Evolutionary conservation across 1,140 invertebrate genomes (phyloP).

Genomic region (Riptortus pedestris): DNA sequence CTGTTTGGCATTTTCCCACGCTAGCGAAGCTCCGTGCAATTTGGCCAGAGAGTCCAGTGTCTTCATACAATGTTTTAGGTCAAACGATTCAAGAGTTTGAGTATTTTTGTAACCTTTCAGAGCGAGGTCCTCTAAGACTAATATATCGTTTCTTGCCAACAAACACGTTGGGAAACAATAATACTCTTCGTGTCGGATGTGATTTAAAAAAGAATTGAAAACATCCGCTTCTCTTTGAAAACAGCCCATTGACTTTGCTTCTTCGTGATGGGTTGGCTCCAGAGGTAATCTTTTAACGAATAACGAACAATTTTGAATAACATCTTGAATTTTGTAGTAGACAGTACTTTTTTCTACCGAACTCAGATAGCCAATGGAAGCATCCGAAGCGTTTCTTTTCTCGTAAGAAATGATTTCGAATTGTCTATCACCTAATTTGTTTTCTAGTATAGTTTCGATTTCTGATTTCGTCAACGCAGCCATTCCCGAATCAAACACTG

Average conservation of each 20-base stretch:
- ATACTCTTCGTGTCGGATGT: neutral
- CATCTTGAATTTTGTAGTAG: neutral
- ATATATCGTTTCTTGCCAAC: slow-evolving; percentile 1
- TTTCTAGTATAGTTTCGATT: too few relatives aligned
- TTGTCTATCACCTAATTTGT: neutral
- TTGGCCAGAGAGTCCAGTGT: slow-evolving; percentile 6
- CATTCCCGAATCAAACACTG: too few relatives aligned
- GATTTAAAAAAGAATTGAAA: neutral
- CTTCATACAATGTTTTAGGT: neutral
- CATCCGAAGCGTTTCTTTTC: neutral
- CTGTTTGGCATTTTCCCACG: neutral
- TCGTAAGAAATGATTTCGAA: neutral
- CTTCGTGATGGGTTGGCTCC: neutral
- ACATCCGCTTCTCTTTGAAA: slow-evolving; percentile 8
- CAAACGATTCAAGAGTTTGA: neutral
- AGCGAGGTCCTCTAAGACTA: slow-evolving; percentile 13
- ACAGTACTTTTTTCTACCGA: neutral
- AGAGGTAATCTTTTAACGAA: neutral
- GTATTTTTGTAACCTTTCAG: neutral
- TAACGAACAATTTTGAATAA: neutral
- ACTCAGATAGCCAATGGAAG: neutral
- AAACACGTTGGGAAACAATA: slow-evolving; percentile 10
- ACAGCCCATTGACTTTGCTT: neutral
- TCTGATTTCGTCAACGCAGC: too few relatives aligned
- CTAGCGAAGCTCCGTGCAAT: slow-evolving; percentile 10